phyloP scores from a whole-genome alignment of 2,888 invertebrate genomes.

The Gonocerus acuteangulatus region DNA sequence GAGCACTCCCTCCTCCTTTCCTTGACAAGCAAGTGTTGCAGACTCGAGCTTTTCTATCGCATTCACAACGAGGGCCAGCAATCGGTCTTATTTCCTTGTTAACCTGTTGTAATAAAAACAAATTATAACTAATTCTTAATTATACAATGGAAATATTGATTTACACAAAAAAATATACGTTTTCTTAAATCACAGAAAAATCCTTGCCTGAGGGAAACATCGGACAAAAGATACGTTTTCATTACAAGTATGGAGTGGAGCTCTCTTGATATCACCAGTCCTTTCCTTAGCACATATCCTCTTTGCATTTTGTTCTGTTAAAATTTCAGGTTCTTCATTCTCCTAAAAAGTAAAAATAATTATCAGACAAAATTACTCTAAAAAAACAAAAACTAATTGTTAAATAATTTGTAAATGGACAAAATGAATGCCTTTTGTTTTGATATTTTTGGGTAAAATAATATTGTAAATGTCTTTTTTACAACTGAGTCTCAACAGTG shows the following conservation, averaged over 20 bases:
- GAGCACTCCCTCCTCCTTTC: slow-evolving; percentile 60
- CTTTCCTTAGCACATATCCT: slow-evolving; percentile 14
- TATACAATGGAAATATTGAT: not conserved
- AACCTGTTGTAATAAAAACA: too few relatives aligned
- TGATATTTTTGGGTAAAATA: too few relatives aligned
- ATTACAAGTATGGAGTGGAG: slow-evolving; percentile 18
- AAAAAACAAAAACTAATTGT: too few relatives aligned
- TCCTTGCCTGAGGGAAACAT: not conserved
- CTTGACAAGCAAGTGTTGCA: slow-evolving; percentile 61
- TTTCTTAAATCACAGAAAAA: not conserved
- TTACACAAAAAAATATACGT: not conserved
- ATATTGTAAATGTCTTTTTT: too few relatives aligned
- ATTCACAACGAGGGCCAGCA: slow-evolving; percentile 49
- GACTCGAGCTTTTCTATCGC: slow-evolving; percentile 58
- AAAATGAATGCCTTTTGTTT: too few relatives aligned
- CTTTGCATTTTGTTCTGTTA: slow-evolving; percentile 11
- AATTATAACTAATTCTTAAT: not conserved
- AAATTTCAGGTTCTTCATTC: slow-evolving; percentile 10
- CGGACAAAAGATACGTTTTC: slow-evolving; percentile 18
- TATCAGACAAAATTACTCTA: not conserved
- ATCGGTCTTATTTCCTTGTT: slow-evolving; percentile 13
- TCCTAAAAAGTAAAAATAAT: too few relatives aligned
- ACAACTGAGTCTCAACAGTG: too few relatives aligned
- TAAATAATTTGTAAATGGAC: too few relatives aligned
- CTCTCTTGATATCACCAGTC: slow-evolving; percentile 4